Evolutionary conservation across 2,797 vertebrate species (phyloP).

Genomic region (Sebastes kiyomatsui): DNA sequence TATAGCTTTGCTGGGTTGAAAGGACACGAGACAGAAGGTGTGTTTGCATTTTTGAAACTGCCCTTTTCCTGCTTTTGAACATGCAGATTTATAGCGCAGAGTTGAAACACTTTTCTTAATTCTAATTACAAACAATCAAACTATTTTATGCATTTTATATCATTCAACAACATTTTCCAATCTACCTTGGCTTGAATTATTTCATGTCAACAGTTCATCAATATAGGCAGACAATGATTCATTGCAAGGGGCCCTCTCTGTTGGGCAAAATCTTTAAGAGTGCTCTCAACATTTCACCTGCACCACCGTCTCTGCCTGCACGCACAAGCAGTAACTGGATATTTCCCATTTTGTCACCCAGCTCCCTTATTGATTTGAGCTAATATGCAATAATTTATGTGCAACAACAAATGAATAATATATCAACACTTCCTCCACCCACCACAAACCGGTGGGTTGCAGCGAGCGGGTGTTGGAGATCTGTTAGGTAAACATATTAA

Average conservation of each 20-base stretch:
- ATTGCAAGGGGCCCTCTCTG: not conserved
- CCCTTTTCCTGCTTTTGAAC: not conserved
- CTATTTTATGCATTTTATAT: not conserved
- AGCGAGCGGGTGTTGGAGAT: constrained; percentile 39
- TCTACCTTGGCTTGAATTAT: constrained; percentile 1
- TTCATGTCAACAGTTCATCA: constrained; percentile 22
- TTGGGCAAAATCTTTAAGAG: constrained; percentile 7
- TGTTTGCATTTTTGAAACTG: not conserved
- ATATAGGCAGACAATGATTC: constrained; percentile 8
- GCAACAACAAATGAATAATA: constrained; percentile 47
- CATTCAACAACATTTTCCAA: not conserved
- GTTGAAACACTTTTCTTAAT: not conserved
- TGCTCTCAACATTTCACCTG: not conserved
- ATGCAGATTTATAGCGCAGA: not conserved
- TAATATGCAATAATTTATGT: constrained; percentile 29
- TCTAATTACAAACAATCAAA: not conserved
- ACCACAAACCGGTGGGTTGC: constrained; percentile 42
- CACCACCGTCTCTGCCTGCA: not conserved
- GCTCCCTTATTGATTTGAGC: constrained; percentile 36
- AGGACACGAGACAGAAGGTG: not conserved
- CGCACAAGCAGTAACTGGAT: not conserved
- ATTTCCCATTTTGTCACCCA: constrained; percentile 10
- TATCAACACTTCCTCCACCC: constrained; percentile 54
- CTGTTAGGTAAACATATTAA: constrained; percentile 46
- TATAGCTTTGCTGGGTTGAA: constrained; percentile 10